These are phyloP conservation scores for Alosa alosa DNA, from an alignment of 2,113 vertebrate genomes.

Conservation along the genomic window DNA sequence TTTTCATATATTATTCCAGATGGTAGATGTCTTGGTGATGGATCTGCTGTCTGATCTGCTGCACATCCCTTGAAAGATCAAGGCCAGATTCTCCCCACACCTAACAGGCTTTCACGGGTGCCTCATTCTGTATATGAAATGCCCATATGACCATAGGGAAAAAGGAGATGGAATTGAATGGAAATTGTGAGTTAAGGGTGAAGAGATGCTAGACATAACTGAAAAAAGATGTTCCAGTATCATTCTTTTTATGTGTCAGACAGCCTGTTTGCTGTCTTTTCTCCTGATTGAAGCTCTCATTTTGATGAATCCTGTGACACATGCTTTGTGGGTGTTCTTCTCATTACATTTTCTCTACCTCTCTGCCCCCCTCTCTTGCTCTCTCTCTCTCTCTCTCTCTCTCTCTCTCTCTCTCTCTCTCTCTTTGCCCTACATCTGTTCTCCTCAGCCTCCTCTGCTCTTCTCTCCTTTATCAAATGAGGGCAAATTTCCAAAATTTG, in stretches of 20 bases:
- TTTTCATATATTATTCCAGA: not conserved
- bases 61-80: not conserved
- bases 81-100: not conserved
- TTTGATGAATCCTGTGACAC: not conserved
- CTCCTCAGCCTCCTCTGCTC: not conserved
- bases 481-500: not conserved
- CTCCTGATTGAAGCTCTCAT: not conserved
- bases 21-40: not conserved
- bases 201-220: not conserved
- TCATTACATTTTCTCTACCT: not conserved
- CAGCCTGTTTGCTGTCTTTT: not conserved
- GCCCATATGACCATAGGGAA: not conserved
- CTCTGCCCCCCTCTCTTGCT: not conserved
- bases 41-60: not conserved
- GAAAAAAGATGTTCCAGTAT: not conserved
- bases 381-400: not conserved
- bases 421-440: not conserved
- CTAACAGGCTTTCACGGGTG: not conserved
- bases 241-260: not conserved
- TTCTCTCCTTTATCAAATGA: not conserved
- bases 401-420: not conserved
- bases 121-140: not conserved
- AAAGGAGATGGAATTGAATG: not conserved
- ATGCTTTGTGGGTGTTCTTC: not conserved
- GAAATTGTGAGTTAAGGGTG: not conserved